Base-by-base conservation (phyloP, 1,140 invertebrate genomes). In the Drosophila biarmipes region DNA sequence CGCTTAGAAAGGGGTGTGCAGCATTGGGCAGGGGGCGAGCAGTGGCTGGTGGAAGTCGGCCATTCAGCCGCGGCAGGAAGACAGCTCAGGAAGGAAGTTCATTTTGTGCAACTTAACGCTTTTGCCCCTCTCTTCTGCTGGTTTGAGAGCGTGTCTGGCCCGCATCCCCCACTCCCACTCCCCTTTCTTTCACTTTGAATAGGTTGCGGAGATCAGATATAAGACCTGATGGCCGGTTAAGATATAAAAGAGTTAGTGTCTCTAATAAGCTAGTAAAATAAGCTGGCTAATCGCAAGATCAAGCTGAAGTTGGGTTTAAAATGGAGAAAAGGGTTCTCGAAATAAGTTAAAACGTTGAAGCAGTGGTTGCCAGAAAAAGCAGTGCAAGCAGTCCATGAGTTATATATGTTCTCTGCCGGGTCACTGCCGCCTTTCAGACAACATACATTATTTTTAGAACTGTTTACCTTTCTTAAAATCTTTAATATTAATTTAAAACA, bases 51-150 rank as follows among this genome's bases (percentile, higher is more conserved):
- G 56, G 49, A 48, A 59, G 59, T 49, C 55, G 59, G 64, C 69
- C 75, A 79, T 67, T 79, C 61, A 79, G 71, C 55, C 80, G 63
- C 61, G 75, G 62, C 80, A 76, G 80, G 57, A 80, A 80, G 72
- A 75, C 38, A 68, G 52, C 37, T 19, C 49, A 59, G 78, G 78
- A 85, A 84, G 80, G 80, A 85, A 85, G 80, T 85, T 80, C 49
- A 86, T 85, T 85, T 85, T 85, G 80, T 85, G 67, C 77, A 86
- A 76, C 80, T 85, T 85, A 80, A 80, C 62, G 80, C 54, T 80
- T 64, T 79, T 58, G 69, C 49, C 67, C 38, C 38, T 49, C 62
- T 35, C 31, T 29, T 35, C 27, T 46, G 34, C 17, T 11, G 40
- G 29, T n/a, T 46, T 46, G 19, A 37, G 31, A 49, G 45, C 24